Evolutionary conservation across 2,888 invertebrate species (phyloP).

Genomic region (Troilus luridus): DNA sequence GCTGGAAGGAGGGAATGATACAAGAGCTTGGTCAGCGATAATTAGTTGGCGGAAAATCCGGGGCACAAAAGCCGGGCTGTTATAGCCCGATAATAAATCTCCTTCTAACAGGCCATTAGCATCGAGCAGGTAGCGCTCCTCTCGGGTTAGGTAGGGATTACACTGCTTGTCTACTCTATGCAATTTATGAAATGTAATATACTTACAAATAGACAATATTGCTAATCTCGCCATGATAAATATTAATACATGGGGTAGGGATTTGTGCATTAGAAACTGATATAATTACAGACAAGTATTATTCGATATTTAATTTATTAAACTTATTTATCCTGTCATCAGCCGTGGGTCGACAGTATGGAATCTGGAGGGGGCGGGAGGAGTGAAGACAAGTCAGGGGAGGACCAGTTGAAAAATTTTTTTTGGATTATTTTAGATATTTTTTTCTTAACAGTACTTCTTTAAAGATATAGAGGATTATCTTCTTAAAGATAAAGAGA

Average conservation of each 20-base stretch:
- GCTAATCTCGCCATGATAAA: background rate
- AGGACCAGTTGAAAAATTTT: too few species aligned
- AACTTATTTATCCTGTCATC: too few species aligned
- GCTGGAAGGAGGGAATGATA: background rate
- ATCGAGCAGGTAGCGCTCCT: background rate
- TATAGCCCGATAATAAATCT: constrained; percentile 27
- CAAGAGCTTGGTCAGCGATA: constrained; percentile 42
- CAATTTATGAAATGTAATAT: constrained; percentile 35
- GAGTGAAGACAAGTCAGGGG: too few species aligned
- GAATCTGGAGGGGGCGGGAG: too few species aligned
- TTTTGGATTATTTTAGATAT: too few species aligned
- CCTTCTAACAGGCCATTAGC: constrained; percentile 41
- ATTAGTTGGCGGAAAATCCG: constrained; percentile 41
- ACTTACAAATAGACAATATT: constrained; percentile 15
- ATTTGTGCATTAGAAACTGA: background rate
- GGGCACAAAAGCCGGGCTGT: constrained; percentile 8
- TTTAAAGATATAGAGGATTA: too few species aligned
- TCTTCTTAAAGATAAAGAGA: too few species aligned
- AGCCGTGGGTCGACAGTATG: too few species aligned
- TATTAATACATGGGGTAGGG: background rate
- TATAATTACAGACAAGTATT: background rate
- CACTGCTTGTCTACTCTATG: constrained; percentile 14
- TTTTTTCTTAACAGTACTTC: too few species aligned
- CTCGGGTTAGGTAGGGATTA: constrained; percentile 8
- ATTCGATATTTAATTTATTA: background rate